Evolutionary conservation across 2,113 vertebrate genomes (phyloP), one percentile per base, ranked within the genome.

Genomic region (Microcebus griseorufus): DNA sequence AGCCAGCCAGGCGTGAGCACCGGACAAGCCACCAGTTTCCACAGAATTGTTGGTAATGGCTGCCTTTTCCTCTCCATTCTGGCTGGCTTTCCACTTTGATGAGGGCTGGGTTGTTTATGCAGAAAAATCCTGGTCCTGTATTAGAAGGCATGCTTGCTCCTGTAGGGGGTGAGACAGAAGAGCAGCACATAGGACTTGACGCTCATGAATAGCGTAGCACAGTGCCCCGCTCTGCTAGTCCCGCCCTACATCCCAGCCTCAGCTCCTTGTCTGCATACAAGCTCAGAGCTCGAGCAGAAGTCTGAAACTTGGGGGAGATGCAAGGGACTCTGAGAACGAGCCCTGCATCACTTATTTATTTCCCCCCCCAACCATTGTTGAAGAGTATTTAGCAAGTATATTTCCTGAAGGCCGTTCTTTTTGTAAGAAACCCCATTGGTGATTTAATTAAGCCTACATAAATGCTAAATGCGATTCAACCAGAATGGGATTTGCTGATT

Each of bases 391-490:
- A 95, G 96, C 90, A 81, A 95, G 95, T 96, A 11, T 67, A 85
- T 58, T 88, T 98, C 92, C 94, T 95, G 91, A 86, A 96, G 55
- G 7, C 91, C 22, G 2, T 53, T 39, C 84, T 95, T 70, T 42
- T 94, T 79, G 9, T 53, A 88, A 92, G 97, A 94, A 88, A 42
- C 13, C 70, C 78, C 94, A 73, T 80, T 0, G 75, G 93, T 97
- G 96, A 87, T 97, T 98, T 96, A 97, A 98, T 98, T 97, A 98
- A 97, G 92, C 64, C 79, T 93, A 82, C 90, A 60, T 0, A 25
- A 94, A 60, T 88, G 29, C 81, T 93, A 23, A 90, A 32, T 39
- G 18, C n/a, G 12, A 92, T 42, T 80, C 9, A 34, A 2, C 2
- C 65, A 32, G 87, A 93, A 97, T 93, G 94, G 97, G 42, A 84